These are phyloP conservation scores for Enteromius argenteus DNA, from an alignment of 2,797 vertebrate genomes.

Conservation along the genomic window DNA sequence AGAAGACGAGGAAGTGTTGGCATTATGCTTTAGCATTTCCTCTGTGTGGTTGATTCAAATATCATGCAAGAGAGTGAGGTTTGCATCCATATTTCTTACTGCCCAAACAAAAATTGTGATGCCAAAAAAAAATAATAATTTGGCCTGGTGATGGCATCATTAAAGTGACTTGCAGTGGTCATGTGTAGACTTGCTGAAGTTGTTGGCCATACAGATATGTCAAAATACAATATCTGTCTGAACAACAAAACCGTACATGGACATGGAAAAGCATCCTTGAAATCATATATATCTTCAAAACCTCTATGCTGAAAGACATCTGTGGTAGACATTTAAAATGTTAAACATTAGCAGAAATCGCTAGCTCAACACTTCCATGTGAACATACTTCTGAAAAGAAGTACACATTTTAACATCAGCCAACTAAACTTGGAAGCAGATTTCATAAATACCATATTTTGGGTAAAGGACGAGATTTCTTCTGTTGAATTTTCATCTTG, in stretches of 20 bases:
- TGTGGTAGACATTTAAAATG: constrained; percentile 1
- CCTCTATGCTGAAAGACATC: neutral
- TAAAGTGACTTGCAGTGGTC: neutral
- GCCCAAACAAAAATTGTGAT: neutral
- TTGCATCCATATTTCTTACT: neutral
- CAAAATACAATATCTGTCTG: neutral
- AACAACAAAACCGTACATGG: too few relatives aligned
- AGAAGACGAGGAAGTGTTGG: too few relatives aligned
- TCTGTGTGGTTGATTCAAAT: neutral
- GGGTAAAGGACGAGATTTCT: constrained; percentile 83
- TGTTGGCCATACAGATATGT: neutral
- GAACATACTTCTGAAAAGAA: neutral
- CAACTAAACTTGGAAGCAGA: neutral
- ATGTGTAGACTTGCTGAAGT: neutral
- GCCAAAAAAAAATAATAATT: neutral
- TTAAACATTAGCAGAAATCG: neutral
- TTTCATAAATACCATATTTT: constrained; percentile 81
- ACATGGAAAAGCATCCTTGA: neutral
- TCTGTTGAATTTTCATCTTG: constrained; percentile 74
- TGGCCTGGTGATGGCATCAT: neutral
- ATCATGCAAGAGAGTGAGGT: neutral
- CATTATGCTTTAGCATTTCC: neutral
- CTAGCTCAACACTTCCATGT: neutral
- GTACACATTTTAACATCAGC: neutral
- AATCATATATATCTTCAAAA: neutral